Evolutionary conservation across 2,888 invertebrate species (phyloP), one percentile per base, ranked within the genome.

Genomic region (Blastobasis adustella): DNA sequence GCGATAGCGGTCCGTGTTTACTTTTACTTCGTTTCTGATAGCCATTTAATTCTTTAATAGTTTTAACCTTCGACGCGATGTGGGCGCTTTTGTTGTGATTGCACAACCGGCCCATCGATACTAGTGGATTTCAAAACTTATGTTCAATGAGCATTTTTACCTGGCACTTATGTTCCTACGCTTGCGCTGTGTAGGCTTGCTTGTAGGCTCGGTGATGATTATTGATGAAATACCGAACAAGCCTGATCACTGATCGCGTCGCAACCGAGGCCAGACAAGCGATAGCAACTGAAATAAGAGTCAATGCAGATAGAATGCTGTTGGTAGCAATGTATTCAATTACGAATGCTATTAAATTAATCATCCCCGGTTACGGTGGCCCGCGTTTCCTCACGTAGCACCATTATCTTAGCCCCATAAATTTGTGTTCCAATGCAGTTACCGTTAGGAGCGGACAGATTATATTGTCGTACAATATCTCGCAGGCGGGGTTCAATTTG

Each of bases 371-470:
- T 43, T 37, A 46, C 45, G 36, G 41, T 40, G 23, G 9, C 23
- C 37, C 10, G 39, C 23, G 46, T 51, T 49, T 49, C 50, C 54
- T 51, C 54, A 47, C 49, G 46, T 54, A 49, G 38, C 44, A 54
- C 58, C 54, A 67, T 65, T 69, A 68, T 65, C 61, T 64, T 53
- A 58, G 60, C 54, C 58, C 63, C 61, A 69, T 71, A 69, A 72
- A 71, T 69, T 68, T 60, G 54, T 66, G 63, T 61, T 63, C 55
- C 63, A 68, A 61, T 63, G 61, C 62, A 57, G 61, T 69, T 65
- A 70, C 72, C 70, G 71, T 71, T 73, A 70, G 56, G 58, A 62
- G 60, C 65, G 63, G 64, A 67, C 63, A 66, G 64, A 73, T 73
- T 69, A 71, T 62, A 66, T 61, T 61, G 64, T 66, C 58, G 56